A percentile compares a stretch with the other conserved stretches of the same genome.
phyloP scores from a whole-genome alignment of 37 sponge, comb jelly and placozoan species.

The Cladorhizidae sp. region DNA sequence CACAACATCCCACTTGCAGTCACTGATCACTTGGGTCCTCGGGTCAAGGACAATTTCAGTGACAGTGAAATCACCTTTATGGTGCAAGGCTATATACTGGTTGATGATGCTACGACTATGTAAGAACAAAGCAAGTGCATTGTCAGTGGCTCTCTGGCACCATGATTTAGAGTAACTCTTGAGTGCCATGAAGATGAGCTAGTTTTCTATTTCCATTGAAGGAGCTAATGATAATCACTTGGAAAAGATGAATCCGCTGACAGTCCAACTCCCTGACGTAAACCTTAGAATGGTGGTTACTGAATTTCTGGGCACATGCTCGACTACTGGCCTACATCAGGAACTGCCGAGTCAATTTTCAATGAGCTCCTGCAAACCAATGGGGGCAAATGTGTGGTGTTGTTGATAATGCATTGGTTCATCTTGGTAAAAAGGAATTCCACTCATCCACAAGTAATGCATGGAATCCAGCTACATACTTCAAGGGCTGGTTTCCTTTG shows the following conservation, averaged over 20 bases:
- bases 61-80: conserved; percentile 61
- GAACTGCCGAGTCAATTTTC: conserved; percentile 55
- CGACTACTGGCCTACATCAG: conserved; percentile 26
- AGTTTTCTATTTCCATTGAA: conserved; percentile 64
- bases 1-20: conserved; percentile 63
- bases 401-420: conserved; percentile 74
- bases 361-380: too few species aligned
- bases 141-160: conserved; percentile 58
- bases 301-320: conserved; percentile 64
- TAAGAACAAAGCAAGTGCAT: conserved; percentile 75
- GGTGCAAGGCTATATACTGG: too few species aligned
- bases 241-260: conserved; percentile 70
- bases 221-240: conserved; percentile 71
- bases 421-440: conserved; percentile 56
- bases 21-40: conserved; percentile 55
- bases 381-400: conserved; percentile 19
- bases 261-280: conserved; percentile 42
- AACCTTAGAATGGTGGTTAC: conserved; percentile 23
- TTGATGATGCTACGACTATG: conserved; percentile 34
- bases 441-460: conserved; percentile 33
- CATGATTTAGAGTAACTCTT: conserved; percentile 36
- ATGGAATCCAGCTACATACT: conserved; percentile 36
- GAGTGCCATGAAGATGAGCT: conserved; percentile 41
- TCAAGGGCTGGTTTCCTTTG: conserved; percentile 68
- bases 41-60: conserved; percentile 44